phyloP scores from a whole-genome alignment of 2,888 invertebrate species.

The Himalopsyche tibetana region DNA sequence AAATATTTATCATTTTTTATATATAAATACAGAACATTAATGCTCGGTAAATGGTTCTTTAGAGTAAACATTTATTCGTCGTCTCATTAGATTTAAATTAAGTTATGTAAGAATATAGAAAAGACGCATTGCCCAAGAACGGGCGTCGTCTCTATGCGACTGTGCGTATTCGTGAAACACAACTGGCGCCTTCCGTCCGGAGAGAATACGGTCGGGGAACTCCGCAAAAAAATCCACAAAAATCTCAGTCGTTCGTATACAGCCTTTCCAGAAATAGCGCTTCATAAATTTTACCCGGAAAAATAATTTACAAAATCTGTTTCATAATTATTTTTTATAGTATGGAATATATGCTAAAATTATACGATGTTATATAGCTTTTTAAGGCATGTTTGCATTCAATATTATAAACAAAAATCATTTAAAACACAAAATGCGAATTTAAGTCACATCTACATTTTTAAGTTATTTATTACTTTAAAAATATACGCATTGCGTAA shows the following conservation, averaged over 20 bases:
- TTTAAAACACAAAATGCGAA: too few species aligned
- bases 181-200: constrained; percentile 36
- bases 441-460: too few species aligned
- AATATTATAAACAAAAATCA: too few species aligned
- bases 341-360: too few species aligned
- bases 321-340: too few species aligned
- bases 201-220: constrained; percentile 19
- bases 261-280: constrained; percentile 12
- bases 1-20: neutral
- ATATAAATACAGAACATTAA: neutral
- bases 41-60: too few species aligned
- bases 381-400: too few species aligned
- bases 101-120: constrained; percentile 40
- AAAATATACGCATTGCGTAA: too few species aligned
- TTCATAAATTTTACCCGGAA: neutral
- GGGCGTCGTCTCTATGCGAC: constrained; percentile 32
- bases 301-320: too few species aligned
- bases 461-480: too few species aligned
- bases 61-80: neutral
- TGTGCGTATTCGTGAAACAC: constrained; percentile 13
- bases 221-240: constrained; percentile 18
- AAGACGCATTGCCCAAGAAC: constrained; percentile 28
- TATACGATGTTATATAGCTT: too few species aligned
- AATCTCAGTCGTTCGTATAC: constrained; percentile 24
- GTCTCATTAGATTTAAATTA: constrained; percentile 40